Conservation (phyloP, 2,888 invertebrate species). For the Pinctada fucata region DNA sequence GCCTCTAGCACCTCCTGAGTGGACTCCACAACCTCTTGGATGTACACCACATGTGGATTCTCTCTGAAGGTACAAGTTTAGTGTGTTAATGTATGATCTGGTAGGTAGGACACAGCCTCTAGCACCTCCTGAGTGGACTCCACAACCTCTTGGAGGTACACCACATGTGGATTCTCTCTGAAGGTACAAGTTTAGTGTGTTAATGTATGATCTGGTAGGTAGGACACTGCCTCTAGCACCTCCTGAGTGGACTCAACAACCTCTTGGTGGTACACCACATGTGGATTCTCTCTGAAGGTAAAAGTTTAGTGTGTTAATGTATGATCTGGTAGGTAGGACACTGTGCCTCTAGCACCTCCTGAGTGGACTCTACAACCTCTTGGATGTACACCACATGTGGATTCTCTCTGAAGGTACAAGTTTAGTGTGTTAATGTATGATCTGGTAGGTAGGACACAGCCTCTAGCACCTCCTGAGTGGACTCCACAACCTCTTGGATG, state of each 20-base stretch:
- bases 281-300: constrained; percentile 78
- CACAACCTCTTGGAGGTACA: constrained; percentile 81
- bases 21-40: constrained; percentile 80
- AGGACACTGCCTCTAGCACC: constrained; percentile 68
- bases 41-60: constrained; percentile 80
- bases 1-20: constrained; percentile 76
- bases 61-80: constrained; percentile 73
- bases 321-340: constrained; percentile 67
- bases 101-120: constrained; percentile 71
- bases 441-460: constrained; percentile 69
- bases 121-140: constrained; percentile 76
- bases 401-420: constrained; percentile 76
- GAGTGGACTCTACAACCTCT: constrained; percentile 79
- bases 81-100: constrained; percentile 37
- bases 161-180: constrained; percentile 80
- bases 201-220: too few relatives aligned
- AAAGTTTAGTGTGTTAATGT: too few relatives aligned
- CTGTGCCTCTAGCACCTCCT: constrained; percentile 74
- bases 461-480: constrained; percentile 76
- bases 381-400: constrained; percentile 81
- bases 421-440: constrained; percentile 21
- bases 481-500: constrained; percentile 80
- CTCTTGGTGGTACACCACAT: constrained; percentile 82
- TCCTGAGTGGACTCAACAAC: constrained; percentile 77
- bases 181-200: constrained; percentile 25